Conservation (phyloP, 2,888 invertebrate genomes). For the Sarcophaga rosellei region DNA sequence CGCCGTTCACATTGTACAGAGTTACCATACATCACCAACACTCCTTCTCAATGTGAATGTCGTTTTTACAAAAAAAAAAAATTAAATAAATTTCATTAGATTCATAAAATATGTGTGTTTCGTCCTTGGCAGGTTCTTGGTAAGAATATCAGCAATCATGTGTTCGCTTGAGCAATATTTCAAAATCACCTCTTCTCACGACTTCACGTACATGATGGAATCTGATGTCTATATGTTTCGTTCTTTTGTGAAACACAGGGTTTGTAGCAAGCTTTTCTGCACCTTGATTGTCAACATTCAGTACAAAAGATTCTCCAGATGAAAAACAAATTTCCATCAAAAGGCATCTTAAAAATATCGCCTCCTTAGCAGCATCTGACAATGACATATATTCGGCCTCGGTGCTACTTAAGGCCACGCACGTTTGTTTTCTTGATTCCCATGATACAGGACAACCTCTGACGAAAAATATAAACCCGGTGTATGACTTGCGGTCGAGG, state of each 20-base stretch:
- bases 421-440: conserved; percentile 27
- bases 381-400: conserved; percentile 38
- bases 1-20: too few relatives aligned
- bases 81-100: conserved; percentile 9
- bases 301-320: neutral
- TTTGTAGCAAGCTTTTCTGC: conserved; percentile 25
- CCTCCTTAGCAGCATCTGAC: conserved; percentile 2
- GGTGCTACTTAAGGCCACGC: conserved; percentile 45
- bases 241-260: conserved; percentile 20
- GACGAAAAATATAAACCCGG: conserved; percentile 26
- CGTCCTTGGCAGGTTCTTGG: conserved; percentile 12
- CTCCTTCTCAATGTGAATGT: neutral
- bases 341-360: neutral
- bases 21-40: too few relatives aligned
- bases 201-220: conserved; percentile 9
- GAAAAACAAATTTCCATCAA: conserved; percentile 4
- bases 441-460: conserved; percentile 21
- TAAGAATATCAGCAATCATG: conserved; percentile 28
- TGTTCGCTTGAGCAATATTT: conserved; percentile 2
- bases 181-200: neutral
- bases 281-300: conserved; percentile 29
- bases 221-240: conserved; percentile 9
- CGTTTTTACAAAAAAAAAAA: neutral
- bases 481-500: conserved; percentile 11
- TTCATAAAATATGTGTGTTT: conserved; percentile 18